Conservation (phyloP, 2,888 invertebrate species). For the Lutraria lutraria region DNA sequence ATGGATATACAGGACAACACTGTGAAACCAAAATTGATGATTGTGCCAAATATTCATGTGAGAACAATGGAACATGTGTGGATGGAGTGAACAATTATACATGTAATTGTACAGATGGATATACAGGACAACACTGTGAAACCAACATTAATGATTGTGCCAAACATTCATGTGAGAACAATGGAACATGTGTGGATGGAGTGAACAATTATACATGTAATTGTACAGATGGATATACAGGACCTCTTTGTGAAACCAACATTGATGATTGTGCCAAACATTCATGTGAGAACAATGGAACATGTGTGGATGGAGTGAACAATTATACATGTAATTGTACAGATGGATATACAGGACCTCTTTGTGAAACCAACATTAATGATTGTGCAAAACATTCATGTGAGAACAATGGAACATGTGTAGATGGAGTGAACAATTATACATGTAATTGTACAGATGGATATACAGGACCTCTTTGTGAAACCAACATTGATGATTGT, state of each 20-base stretch:
- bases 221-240: background rate
- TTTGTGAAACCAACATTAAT: background rate
- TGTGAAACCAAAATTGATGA: background rate
- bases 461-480: background rate
- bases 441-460: constrained; percentile 8
- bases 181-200: background rate
- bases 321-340: background rate
- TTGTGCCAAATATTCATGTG: background rate
- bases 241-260: background rate
- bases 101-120: constrained; percentile 4
- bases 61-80: background rate
- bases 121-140: background rate
- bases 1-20: background rate
- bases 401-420: background rate
- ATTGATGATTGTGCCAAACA: background rate
- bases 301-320: background rate
- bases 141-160: background rate
- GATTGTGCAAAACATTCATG: background rate
- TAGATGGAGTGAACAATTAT: background rate
- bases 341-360: background rate
- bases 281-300: background rate
- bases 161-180: background rate
- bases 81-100: background rate
- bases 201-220: background rate
- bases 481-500: background rate